Evolutionary conservation across 2,113 vertebrate species (phyloP).

Genomic region (Craseonycteris thonglongyai): DNA sequence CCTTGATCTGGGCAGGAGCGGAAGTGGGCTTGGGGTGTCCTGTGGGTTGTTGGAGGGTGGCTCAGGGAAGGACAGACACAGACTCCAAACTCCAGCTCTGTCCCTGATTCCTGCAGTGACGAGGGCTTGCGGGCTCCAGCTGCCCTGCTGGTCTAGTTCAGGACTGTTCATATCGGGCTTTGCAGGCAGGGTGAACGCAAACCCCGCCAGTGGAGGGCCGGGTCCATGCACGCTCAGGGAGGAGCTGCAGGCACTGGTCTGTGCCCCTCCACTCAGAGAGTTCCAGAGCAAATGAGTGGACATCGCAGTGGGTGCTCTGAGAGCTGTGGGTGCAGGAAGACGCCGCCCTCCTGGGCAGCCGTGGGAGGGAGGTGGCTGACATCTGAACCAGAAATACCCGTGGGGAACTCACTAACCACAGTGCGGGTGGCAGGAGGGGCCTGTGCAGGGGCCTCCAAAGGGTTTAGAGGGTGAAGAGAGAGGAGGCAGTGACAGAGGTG

Average conservation of each 20-base stretch:
- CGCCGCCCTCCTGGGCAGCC: accelerated
- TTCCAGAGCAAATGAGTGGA: not conserved
- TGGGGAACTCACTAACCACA: not conserved
- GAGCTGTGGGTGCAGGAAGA: too few relatives aligned
- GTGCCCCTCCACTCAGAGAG: not conserved
- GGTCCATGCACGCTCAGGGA: accelerated
- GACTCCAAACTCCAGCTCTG: not conserved
- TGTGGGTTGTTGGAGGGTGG: not conserved
- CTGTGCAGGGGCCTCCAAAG: accelerated
- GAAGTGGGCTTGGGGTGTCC: not conserved
- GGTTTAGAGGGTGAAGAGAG: not conserved
- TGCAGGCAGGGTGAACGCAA: not conserved
- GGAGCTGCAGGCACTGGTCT: not conserved
- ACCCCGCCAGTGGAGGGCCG: too few relatives aligned
- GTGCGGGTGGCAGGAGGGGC: not conserved
- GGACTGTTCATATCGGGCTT: not conserved
- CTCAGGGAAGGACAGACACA: not conserved
- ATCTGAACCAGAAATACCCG: not conserved
- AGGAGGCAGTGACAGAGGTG: not conserved
- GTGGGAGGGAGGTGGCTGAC: not conserved
- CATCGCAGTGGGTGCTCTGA: not conserved
- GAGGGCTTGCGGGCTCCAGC: not conserved
- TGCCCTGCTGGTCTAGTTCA: not conserved
- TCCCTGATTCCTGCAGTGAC: not conserved
- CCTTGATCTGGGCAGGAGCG: not conserved